phyloP scores from a whole-genome alignment of 2,888 invertebrate genomes.

The Cotesia congregata region DNA sequence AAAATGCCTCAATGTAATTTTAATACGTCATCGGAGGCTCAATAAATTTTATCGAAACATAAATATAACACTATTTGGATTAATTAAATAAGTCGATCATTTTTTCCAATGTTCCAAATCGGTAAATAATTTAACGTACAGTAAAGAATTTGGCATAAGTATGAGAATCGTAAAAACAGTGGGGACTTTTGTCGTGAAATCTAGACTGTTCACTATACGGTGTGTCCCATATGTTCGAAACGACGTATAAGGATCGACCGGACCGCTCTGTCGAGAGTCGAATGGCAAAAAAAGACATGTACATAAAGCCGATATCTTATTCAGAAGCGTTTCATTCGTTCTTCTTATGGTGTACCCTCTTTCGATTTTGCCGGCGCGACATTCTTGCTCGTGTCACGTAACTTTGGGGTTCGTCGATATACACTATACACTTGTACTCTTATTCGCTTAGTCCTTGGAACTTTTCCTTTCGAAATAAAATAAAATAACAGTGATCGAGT shows the following conservation, averaged over 20 bases:
- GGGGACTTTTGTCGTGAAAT: slow-evolving; percentile 20
- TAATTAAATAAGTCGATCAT: background rate
- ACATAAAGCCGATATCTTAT: slow-evolving; percentile 68
- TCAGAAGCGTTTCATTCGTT: slow-evolving; percentile 68
- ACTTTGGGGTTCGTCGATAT: slow-evolving; percentile 57
- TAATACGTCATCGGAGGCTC: slow-evolving; percentile 11
- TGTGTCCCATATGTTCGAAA: slow-evolving; percentile 30
- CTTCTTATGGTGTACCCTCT: slow-evolving; percentile 61
- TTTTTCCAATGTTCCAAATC: background rate
- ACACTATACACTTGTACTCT: slow-evolving; percentile 27
- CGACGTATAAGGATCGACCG: slow-evolving; percentile 34
- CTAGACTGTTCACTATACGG: slow-evolving; percentile 15
- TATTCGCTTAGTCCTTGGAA: slow-evolving; percentile 21
- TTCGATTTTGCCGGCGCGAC: slow-evolving; percentile 54
- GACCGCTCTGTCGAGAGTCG: slow-evolving; percentile 31
- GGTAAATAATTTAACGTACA: background rate
- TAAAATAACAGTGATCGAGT: background rate
- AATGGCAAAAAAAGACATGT: slow-evolving; percentile 40
- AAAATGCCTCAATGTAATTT: slow-evolving; percentile 38
- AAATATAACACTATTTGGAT: background rate
- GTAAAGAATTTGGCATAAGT: background rate
- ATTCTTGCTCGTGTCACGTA: slow-evolving; percentile 67
- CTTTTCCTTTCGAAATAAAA: background rate
- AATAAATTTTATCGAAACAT: background rate
- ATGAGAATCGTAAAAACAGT: slow-evolving; percentile 14